A percentile compares a stretch with the other conserved stretches of the same genome.
Evolutionary conservation across 2,113 vertebrate genomes (phyloP).

Genomic region (Accipiter cooperii): DNA sequence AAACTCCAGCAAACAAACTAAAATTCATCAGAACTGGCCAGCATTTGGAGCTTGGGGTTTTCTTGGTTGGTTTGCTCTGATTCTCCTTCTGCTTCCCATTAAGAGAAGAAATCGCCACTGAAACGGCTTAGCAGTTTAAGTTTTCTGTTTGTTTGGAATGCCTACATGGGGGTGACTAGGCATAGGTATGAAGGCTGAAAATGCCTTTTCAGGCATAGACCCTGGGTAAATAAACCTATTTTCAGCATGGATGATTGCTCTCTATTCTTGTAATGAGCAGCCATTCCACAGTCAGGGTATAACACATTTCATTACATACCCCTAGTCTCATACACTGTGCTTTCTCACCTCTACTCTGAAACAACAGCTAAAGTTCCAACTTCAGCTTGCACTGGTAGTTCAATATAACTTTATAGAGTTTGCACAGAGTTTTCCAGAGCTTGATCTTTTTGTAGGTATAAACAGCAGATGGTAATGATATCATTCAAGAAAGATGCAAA

Average conservation of each 20-base stretch:
- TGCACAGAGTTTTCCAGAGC: neutral
- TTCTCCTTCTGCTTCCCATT: neutral
- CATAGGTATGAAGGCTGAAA: neutral
- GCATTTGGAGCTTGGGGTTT: rapidly evolving
- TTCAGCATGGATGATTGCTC: neutral
- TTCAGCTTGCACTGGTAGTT: neutral
- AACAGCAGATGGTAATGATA: neutral
- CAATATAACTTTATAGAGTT: neutral
- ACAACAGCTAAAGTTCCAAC: neutral
- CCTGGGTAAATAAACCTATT: neutral
- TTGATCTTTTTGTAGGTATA: neutral
- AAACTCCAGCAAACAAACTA: neutral
- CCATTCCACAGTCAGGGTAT: neutral
- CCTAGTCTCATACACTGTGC: neutral
- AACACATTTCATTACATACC: neutral
- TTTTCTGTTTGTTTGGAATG: neutral
- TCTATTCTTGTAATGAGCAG: neutral
- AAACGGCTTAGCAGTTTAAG: neutral
- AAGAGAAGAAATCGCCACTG: neutral
- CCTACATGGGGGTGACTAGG: neutral
- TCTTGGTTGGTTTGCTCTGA: neutral
- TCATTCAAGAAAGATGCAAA: neutral
- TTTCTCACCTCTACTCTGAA: neutral
- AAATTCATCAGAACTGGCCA: neutral
- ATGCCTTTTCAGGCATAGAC: neutral